Evolutionary conservation across 2,113 vertebrate genomes (phyloP), one percentile per base, ranked within the genome.

Genomic region (Nothocercus nigrocapillus): DNA sequence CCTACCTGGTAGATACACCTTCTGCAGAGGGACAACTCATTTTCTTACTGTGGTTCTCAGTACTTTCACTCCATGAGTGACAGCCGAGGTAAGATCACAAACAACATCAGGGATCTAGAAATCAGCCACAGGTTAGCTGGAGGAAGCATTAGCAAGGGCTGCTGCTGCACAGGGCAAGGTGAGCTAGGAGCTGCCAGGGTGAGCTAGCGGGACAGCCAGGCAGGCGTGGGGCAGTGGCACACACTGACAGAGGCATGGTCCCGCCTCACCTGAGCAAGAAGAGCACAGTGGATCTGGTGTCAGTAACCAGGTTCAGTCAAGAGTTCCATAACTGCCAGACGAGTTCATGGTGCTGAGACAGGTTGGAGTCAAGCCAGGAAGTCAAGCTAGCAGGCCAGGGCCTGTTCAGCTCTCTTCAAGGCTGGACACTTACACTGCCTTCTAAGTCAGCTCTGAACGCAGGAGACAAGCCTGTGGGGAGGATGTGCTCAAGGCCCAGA

Each of bases 331-430:
- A 21, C 5, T 27, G 44, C 70, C 49, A 30, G 53, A 59, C 32
- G 36, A 34, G 28, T 5, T 58, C 5, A 0, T 1, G 7, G 51
- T 44, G 59, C 62, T 0, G 0, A 73, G 59, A 53, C 12, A 34
- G 59, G 32, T 3, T 44, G 0, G 0, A 74, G 40, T 47, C 67
- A 73, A 58, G 63, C 22, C 34, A 42, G 67, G 42, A 53, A 40
- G 13, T 42, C 67, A 82, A 72, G 24, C 45, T 34, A 47, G 27
- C 38, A 3, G 53, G 28, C 24, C 34, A 47, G 47, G 21, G 49
- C 51, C 44, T 30, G 13, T 20, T 47, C 45, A 47, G 66, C 18
- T 63, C 70, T 72, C 62, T 38, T 78, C 8, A 8, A 12, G 21
- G 27, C 1, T 38, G n/a, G 49, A 8, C 27, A 13, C 20, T 42